Evolutionary conservation across 2,113 vertebrate species (phyloP).

Genomic region (Calidris pygmaea): DNA sequence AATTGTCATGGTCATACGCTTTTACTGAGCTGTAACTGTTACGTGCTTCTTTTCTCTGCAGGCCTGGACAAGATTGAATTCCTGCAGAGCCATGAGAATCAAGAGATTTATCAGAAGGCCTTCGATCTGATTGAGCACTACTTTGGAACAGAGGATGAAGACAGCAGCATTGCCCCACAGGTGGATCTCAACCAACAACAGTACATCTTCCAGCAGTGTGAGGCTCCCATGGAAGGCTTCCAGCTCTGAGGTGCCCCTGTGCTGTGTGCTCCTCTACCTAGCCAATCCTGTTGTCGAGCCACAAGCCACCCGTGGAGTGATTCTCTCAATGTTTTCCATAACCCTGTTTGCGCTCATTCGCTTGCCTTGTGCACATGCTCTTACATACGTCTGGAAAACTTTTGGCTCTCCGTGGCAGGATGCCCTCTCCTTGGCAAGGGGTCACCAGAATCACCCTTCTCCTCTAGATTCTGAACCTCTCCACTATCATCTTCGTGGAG

Average conservation of each 20-base stretch:
- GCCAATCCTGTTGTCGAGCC: conserved; percentile 76
- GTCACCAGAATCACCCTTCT: conserved; percentile 66
- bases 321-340: conserved; percentile 80
- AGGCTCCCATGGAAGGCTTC: conserved; percentile 98
- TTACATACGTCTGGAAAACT: conserved; percentile 81
- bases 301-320: conserved; percentile 76
- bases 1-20: background rate
- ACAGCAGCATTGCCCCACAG: conserved; percentile 89
- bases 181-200: conserved; percentile 97
- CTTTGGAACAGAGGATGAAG: conserved; percentile 95
- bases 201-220: conserved; percentile 97
- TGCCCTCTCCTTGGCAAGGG: conserved; percentile 71
- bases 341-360: conserved; percentile 80
- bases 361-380: conserved; percentile 82
- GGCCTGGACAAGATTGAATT: conserved; percentile 98
- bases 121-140: conserved; percentile 98
- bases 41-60: conserved; percentile 54
- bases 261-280: conserved; percentile 65
- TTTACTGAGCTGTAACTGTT: background rate
- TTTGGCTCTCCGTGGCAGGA: conserved; percentile 77
- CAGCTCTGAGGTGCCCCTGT: conserved; percentile 87
- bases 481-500: conserved; percentile 58
- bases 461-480: conserved; percentile 73
- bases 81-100: conserved; percentile 96
- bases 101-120: conserved; percentile 98